phyloP scores from a whole-genome alignment of 1,140 invertebrate species.

The Euwallacea fornicatus region DNA sequence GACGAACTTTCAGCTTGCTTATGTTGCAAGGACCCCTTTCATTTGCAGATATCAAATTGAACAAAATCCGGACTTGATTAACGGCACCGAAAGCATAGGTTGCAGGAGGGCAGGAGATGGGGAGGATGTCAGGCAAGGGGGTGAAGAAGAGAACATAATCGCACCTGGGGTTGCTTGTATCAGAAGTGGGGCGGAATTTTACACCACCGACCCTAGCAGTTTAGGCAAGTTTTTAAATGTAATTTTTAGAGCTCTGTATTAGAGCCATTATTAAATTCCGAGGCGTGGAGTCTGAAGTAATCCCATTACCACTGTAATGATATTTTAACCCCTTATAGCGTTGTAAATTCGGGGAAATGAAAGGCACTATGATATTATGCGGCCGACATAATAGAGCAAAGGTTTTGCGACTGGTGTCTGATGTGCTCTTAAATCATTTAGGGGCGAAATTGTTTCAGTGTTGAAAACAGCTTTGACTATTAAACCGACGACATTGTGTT shows the following conservation, averaged over 20 bases:
- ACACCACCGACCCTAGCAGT: conserved; percentile 12
- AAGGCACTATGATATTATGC: conserved; percentile 16
- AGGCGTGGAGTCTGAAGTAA: not conserved
- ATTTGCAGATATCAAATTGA: conserved; percentile 60
- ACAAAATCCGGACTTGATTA: conserved; percentile 75
- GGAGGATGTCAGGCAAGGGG: conserved; percentile 24
- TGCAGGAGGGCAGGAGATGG: conserved; percentile 55
- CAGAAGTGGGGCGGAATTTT: conserved; percentile 32
- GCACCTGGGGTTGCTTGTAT: conserved; percentile 23
- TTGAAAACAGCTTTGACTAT: conserved; percentile 9
- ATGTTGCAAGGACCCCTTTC: conserved; percentile 33
- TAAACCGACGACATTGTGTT: too few species aligned
- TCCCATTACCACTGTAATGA: conserved; percentile 13
- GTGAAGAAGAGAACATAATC: conserved; percentile 21
- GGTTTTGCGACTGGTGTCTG: conserved; percentile 16
- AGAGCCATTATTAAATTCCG: conserved; percentile 15
- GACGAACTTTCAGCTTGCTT: too few species aligned
- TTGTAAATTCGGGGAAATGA: conserved; percentile 22
- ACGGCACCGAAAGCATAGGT: conserved; percentile 69
- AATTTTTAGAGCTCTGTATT: not conserved
- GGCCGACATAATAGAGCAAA: conserved; percentile 20
- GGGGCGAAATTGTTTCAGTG: conserved; percentile 16
- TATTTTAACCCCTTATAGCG: conserved; percentile 23
- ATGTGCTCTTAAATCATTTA: conserved; percentile 22
- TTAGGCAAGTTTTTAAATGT: conserved; percentile 16